Conservation (phyloP, 2,888 invertebrate species). For the Sinotaia quadrata region DNA sequence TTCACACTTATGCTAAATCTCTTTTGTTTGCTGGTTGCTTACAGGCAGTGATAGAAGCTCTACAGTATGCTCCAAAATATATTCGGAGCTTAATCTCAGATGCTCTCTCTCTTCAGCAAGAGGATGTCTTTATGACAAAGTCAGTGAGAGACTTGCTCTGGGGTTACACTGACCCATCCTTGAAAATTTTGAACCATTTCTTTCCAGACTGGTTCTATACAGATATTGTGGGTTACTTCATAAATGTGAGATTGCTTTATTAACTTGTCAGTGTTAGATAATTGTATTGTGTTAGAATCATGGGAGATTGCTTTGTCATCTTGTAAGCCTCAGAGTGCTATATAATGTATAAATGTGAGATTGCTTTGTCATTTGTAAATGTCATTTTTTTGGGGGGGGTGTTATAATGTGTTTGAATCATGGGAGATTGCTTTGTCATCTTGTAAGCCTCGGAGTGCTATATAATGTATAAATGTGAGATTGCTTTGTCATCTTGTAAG, state of each 20-base stretch:
- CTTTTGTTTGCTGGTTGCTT: slow-evolving; percentile 11
- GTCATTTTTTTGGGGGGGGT: too few species aligned
- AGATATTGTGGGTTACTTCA: slow-evolving; percentile 61
- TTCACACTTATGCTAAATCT: not conserved
- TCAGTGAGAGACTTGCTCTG: slow-evolving; percentile 77
- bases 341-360: too few species aligned
- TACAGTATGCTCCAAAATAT: slow-evolving; percentile 39
- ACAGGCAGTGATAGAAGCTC: slow-evolving; percentile 49
- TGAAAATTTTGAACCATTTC: slow-evolving; percentile 71
- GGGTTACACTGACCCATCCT: slow-evolving; percentile 84
- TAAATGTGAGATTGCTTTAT: slow-evolving; percentile 59
- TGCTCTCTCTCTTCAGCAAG: slow-evolving; percentile 28
- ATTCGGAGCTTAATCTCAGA: slow-evolving; percentile 38
- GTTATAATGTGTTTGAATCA: too few species aligned
- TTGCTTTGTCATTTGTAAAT: too few species aligned
- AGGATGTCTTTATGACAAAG: slow-evolving; percentile 53
- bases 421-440: too few species aligned
- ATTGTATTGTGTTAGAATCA: too few species aligned
- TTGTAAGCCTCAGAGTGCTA: too few species aligned
- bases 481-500: too few species aligned
- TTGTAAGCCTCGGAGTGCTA: too few species aligned
- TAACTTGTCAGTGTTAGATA: too few species aligned
- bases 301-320: too few species aligned
- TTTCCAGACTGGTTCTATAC: slow-evolving; percentile 58
- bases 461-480: too few species aligned